These are phyloP conservation scores for Tipula vernalis DNA, from an alignment of 2,888 invertebrate species.

Conservation along the genomic window DNA sequence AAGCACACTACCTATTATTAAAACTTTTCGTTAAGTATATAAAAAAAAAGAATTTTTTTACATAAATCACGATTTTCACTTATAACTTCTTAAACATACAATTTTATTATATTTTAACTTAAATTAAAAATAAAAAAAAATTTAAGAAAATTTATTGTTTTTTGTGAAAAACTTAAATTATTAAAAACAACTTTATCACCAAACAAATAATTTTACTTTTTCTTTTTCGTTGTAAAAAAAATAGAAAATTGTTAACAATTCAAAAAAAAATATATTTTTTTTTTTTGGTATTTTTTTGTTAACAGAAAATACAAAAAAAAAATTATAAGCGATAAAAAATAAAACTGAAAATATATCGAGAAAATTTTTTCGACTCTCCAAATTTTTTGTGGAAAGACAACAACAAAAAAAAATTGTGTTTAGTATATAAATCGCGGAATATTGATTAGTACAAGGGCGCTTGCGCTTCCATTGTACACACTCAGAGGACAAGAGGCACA, in stretches of 20 bases:
- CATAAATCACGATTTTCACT: not conserved
- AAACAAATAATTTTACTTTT: constrained; percentile 1
- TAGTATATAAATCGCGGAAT: not conserved
- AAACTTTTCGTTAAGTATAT: not conserved
- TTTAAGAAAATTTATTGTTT: not conserved
- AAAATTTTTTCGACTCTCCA: not conserved
- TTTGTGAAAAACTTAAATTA: not conserved
- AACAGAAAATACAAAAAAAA: constrained; percentile 4
- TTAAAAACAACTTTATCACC: not conserved
- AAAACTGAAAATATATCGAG: not conserved
- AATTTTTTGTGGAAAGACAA: not conserved
- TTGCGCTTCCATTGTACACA: not conserved
- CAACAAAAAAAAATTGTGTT: not conserved
- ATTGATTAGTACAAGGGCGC: not conserved
- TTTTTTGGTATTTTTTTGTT: not conserved
- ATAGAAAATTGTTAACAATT: not conserved
- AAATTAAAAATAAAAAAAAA: not conserved
- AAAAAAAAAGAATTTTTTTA: not conserved
- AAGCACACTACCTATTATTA: not conserved
- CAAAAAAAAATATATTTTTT: not conserved
- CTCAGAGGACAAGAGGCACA: not conserved
- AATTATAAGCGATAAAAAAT: not conserved
- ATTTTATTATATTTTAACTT: not conserved
- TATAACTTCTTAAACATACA: not conserved
- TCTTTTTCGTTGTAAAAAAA: not conserved